Conservation (phyloP, 2,797 vertebrate species). For the Phalanger gymnotis region DNA sequence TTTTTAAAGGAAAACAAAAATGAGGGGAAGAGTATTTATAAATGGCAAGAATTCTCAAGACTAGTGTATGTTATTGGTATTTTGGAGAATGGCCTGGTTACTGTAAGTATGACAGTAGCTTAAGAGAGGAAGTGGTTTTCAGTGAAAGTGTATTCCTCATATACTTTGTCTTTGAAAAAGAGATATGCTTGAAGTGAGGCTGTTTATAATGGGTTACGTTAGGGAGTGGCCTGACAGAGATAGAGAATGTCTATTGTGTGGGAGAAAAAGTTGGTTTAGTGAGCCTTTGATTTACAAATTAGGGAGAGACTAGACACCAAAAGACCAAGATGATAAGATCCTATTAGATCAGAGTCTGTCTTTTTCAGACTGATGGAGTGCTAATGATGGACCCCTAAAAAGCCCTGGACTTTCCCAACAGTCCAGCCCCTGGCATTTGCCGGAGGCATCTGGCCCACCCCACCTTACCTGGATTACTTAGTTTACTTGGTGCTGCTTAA, state of each 20-base stretch:
- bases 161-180: neutral
- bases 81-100: too few relatives aligned
- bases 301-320: neutral
- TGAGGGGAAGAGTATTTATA: neutral
- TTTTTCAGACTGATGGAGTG: neutral
- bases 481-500: too few relatives aligned
- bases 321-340: neutral
- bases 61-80: too few relatives aligned
- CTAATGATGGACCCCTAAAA: too few relatives aligned
- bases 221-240: neutral
- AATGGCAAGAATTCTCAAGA: neutral
- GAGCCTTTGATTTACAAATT: neutral
- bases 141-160: neutral
- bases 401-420: too few relatives aligned
- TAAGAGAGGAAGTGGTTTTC: neutral
- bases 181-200: neutral
- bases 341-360: neutral
- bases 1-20: neutral
- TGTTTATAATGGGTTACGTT: neutral
- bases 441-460: too few relatives aligned
- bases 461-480: too few relatives aligned
- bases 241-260: neutral
- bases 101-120: neutral
- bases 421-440: too few relatives aligned
- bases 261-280: neutral